Conservation (phyloP, 2,888 invertebrate genomes). For the Pollenia labialis region DNA sequence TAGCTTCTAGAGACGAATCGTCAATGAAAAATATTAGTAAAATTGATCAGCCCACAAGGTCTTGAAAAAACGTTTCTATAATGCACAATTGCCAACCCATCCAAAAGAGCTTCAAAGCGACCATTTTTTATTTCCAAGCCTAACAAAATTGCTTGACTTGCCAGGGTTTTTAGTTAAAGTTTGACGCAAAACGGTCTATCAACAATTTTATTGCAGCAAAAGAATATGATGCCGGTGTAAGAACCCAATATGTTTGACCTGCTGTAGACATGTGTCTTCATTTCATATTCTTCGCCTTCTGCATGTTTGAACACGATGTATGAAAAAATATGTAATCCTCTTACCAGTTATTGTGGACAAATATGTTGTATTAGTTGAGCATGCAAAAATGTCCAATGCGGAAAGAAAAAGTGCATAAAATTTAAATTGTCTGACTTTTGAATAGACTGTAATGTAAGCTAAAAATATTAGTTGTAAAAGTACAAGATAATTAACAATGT, state of each 20-base stretch:
- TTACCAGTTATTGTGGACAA: slow-evolving; percentile 50
- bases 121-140: no score
- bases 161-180: no score
- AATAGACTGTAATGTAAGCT: neutral
- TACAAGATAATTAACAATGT: slow-evolving; percentile 29
- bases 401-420: slow-evolving; percentile 40
- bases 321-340: slow-evolving; percentile 61
- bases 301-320: slow-evolving; percentile 32
- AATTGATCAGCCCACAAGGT: no score
- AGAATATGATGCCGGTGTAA: neutral
- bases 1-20: no score
- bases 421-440: slow-evolving; percentile 14
- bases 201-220: neutral
- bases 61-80: no score
- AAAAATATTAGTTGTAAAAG: slow-evolving; percentile 13
- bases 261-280: slow-evolving; percentile 24
- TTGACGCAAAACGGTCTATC: neutral
- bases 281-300: slow-evolving; percentile 23
- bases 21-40: no score
- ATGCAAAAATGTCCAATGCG: slow-evolving; percentile 23
- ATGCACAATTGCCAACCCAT: no score
- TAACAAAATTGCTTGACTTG: no score
- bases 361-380: slow-evolving; percentile 40
- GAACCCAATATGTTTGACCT: slow-evolving; percentile 38
- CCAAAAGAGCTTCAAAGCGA: no score